Base-by-base conservation (phyloP, 2,797 vertebrate genomes). In the Aphelocoma californica region DNA sequence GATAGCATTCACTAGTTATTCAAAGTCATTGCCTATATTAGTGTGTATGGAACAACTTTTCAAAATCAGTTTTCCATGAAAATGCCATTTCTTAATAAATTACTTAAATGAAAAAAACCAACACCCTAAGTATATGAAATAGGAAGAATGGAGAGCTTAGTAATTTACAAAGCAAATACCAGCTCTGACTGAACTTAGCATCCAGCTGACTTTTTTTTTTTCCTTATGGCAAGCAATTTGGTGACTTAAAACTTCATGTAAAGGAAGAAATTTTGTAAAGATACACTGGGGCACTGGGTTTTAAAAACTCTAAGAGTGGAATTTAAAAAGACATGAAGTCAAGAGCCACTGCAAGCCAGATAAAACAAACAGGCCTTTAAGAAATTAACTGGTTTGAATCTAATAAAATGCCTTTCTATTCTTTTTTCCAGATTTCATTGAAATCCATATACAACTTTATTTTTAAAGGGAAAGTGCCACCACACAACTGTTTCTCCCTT, bases 271-370 rank as follows among this genome's bases (percentile, higher is more conserved):
- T 32, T 40, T 60, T 67, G 23, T 44, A 34, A 93, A 88, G 48
- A 83, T n/a, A 67, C 9, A 34, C 44, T 66, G 72, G 40, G 42
- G 17, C 50, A 50, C 17, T 2, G 28, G 53, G 57, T 81, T 90
- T 92, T 75, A 81, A 79, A 95, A 94, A 51, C 40, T 62, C 51
- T 61, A 51, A 21, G 2, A 80, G 48, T 26, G 25, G 54, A 53
- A 84, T 73, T 85, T 62, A 81, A 90, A 88, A 95, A 69, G 48
- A 60, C 26, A 45, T 77, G 45, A 93, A 91, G 69, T 47, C n/a
- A 92, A 86, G 31, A 77, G 58, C 7, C 60, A 88, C 48, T 77
- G 48, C 50, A 67, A 77, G 86, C 9, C 47, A 88, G 40, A 50
- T 48, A 75, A 91, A 91, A 83, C 26, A 72, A 70, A 47, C 0